A percentile compares a stretch with the other conserved stretches of the same genome.
Conservation (phyloP, 2,888 invertebrate species). For the Rhamphomyia laevipes region DNA sequence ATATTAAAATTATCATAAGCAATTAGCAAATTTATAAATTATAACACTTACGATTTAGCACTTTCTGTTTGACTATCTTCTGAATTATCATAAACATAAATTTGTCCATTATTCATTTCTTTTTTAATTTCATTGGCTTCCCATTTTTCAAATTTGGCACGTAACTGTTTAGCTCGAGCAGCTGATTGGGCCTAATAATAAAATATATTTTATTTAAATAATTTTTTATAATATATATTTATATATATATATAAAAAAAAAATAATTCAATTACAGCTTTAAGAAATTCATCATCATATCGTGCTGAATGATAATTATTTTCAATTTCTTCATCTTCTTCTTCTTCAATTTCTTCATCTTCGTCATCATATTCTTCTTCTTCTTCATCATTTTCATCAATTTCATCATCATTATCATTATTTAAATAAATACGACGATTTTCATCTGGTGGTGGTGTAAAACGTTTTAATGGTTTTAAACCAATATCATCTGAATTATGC, state of each 20-base stretch:
- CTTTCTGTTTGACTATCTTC: constrained; percentile 74
- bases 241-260: background rate
- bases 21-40: background rate
- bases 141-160: constrained; percentile 84
- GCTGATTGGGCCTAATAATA: constrained; percentile 52
- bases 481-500: constrained; percentile 23
- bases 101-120: constrained; percentile 39
- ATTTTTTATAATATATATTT: background rate
- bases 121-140: constrained; percentile 53
- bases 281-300: constrained; percentile 52
- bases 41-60: constrained; percentile 53
- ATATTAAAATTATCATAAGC: background rate
- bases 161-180: constrained; percentile 70
- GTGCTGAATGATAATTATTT: constrained; percentile 25
- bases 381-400: constrained; percentile 38
- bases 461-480: constrained; percentile 73
- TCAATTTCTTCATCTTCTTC: constrained; percentile 41
- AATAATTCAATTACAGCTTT: constrained; percentile 41
- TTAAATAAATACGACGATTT: constrained; percentile 31
- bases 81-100: constrained; percentile 39
- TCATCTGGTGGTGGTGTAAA: constrained; percentile 82
- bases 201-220: background rate
- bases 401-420: constrained; percentile 36
- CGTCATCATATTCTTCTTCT: constrained; percentile 30
- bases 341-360: constrained; percentile 34